A percentile compares a stretch with the other conserved stretches of the same genome.
Evolutionary conservation across 2,113 vertebrate species (phyloP).

Genomic region (Lamprologus tigripictilis): DNA sequence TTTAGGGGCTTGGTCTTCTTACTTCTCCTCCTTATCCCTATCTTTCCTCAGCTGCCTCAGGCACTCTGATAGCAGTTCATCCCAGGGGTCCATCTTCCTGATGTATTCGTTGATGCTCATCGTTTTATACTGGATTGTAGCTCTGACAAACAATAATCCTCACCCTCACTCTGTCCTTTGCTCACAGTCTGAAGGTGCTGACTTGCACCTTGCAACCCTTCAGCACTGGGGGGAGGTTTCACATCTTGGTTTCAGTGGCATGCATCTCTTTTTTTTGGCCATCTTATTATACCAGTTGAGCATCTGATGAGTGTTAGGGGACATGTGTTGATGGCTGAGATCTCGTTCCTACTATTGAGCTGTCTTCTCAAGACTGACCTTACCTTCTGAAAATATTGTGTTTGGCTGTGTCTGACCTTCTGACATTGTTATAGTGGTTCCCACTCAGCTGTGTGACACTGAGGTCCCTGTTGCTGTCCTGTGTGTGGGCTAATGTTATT

Average conservation of each 20-base stretch:
- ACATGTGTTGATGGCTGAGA: neutral
- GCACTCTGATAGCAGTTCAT: neutral
- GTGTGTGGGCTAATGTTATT: neutral
- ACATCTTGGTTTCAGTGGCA: neutral
- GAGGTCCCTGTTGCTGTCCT: neutral
- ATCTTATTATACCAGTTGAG: neutral
- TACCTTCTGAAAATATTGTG: neutral
- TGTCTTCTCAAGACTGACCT: neutral
- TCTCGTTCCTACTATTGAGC: neutral
- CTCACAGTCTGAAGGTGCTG: neutral
- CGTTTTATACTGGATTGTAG: neutral
- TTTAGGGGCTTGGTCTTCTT: neutral
- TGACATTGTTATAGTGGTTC: neutral
- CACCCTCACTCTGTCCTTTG: neutral
- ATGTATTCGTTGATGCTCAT: neutral
- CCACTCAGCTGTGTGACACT: neutral
- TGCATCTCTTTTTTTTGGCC: neutral
- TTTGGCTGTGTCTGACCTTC: neutral
- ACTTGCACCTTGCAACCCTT: neutral
- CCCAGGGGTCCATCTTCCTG: neutral
- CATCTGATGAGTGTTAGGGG: neutral
- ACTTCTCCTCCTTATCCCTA: neutral
- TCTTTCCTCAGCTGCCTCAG: neutral
- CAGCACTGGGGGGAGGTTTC: neutral
- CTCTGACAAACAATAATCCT: neutral